phyloP scores from a whole-genome alignment of 2,113 vertebrate genomes.

The Psettodes erumei region DNA sequence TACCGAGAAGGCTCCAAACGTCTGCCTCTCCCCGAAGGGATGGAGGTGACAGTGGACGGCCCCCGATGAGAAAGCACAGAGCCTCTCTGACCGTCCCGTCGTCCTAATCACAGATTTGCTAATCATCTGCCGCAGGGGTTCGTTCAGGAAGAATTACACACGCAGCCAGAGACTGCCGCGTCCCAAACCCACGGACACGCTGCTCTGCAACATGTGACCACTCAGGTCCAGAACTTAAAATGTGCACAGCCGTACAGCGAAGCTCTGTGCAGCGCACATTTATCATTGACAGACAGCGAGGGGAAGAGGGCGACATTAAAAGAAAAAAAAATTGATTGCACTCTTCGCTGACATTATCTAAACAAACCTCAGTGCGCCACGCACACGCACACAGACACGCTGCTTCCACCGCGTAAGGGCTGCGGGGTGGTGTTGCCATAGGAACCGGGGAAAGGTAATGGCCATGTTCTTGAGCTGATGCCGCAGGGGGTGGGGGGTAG shows the following conservation, averaged over 20 bases:
- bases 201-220: background rate
- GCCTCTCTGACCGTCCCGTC: slow-evolving; percentile 1
- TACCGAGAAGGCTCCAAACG: slow-evolving; percentile 1
- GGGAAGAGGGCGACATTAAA: slow-evolving; percentile 14
- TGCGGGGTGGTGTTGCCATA: slow-evolving; percentile 83
- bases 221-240: background rate
- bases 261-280: background rate
- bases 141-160: slow-evolving; percentile 15
- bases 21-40: background rate
- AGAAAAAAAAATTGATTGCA: slow-evolving; percentile 16
- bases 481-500: slow-evolving; percentile 71
- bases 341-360: slow-evolving; percentile 41
- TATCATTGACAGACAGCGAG: slow-evolving; percentile 1
- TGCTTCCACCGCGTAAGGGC: slow-evolving; percentile 55
- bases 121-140: slow-evolving; percentile 4
- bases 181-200: background rate
- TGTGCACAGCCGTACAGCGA: background rate
- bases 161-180: background rate
- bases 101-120: slow-evolving; percentile 1
- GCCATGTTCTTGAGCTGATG: slow-evolving; percentile 79
- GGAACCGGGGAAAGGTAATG: slow-evolving; percentile 82
- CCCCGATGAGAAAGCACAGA: slow-evolving; percentile 14
- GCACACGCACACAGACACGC: slow-evolving; percentile 19
- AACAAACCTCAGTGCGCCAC: slow-evolving; percentile 30
- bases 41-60: background rate